phyloP scores from a whole-genome alignment of 2,113 vertebrate species.

The Trichomycterus rosablanca region DNA sequence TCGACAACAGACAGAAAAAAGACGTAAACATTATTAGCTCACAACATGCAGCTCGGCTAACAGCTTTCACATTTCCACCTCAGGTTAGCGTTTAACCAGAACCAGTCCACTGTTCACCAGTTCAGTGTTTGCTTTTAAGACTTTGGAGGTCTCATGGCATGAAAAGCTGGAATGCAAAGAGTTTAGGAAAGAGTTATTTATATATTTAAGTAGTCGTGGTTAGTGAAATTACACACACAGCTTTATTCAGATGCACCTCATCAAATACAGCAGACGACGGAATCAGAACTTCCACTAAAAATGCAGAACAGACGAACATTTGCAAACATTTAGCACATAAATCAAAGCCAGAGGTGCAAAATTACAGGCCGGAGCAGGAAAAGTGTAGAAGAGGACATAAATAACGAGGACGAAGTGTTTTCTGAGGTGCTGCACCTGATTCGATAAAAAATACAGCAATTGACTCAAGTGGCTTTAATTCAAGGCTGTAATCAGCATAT shows the following conservation, averaged over 20 bases:
- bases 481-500: no score
- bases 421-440: no score
- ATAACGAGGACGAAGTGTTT: no score
- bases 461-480: no score
- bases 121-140: neutral
- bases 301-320: neutral
- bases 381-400: no score
- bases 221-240: neutral
- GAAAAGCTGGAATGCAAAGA: neutral
- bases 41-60: conserved; percentile 8
- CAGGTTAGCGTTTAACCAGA: neutral
- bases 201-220: no score
- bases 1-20: neutral
- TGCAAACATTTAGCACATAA: no score
- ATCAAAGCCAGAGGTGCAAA: no score
- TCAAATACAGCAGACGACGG: neutral
- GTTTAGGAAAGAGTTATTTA: conserved; percentile 3
- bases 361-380: no score
- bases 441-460: no score
- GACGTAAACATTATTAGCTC: neutral
- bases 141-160: neutral
- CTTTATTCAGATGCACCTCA: conserved; percentile 3
- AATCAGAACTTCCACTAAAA: neutral
- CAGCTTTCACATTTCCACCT: neutral
- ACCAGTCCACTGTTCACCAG: neutral